A percentile compares a stretch with the other conserved stretches of the same genome.
Evolutionary conservation across 2,888 invertebrate genomes (phyloP).

Genomic region (Eucera pruinosa): DNA sequence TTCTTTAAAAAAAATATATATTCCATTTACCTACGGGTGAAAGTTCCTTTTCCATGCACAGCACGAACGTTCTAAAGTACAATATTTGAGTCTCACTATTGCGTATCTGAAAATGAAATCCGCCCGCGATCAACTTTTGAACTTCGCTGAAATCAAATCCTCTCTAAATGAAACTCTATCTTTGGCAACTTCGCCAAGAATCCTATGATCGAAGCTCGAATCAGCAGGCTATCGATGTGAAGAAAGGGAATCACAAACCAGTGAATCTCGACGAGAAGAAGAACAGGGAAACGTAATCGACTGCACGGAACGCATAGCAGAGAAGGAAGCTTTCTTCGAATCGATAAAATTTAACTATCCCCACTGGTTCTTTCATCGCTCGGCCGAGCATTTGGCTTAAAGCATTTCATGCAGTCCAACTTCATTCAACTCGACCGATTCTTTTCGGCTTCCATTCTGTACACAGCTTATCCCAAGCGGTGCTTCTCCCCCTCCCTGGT

Average conservation of each 20-base stretch:
- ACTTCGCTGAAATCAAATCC: not conserved
- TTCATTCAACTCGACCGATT: slow-evolving; percentile 63
- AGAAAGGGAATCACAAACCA: not conserved
- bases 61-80: not conserved
- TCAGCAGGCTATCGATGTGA: not conserved
- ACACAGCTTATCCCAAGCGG: slow-evolving; percentile 65
- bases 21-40: no score
- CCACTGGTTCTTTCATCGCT: slow-evolving; percentile 39
- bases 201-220: not conserved
- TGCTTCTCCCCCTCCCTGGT: slow-evolving; percentile 60
- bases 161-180: not conserved
- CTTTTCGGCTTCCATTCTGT: slow-evolving; percentile 56
- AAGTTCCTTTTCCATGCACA: not conserved
- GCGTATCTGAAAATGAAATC: not conserved
- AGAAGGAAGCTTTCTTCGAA: slow-evolving; percentile 46
- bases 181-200: not conserved
- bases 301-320: slow-evolving; percentile 19
- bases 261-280: not conserved
- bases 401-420: slow-evolving; percentile 62
- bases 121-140: not conserved
- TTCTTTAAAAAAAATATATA: no score
- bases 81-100: not conserved
- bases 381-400: slow-evolving; percentile 51
- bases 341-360: slow-evolving; percentile 61
- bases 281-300: slow-evolving; percentile 40